A percentile compares a stretch with the other conserved stretches of the same genome.
phyloP scores from a whole-genome alignment of 2,797 vertebrate species.

The Enoplosus armatus region DNA sequence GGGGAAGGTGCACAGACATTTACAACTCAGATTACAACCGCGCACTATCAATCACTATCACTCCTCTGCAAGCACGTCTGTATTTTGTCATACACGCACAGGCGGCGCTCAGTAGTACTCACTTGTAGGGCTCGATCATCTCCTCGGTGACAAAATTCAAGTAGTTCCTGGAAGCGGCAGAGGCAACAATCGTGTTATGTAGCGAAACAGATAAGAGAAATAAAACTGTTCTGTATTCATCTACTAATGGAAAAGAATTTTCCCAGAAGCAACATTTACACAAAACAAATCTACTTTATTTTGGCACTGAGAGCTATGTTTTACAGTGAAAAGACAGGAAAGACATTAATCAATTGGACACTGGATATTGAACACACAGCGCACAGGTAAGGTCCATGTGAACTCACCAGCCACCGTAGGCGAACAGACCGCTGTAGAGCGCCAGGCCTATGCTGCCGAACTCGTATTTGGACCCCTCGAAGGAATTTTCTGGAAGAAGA shows the following conservation, averaged over 20 bases:
- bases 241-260: background rate
- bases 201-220: background rate
- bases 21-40: background rate
- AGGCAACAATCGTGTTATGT: slow-evolving; percentile 1
- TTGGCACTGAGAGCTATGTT: background rate
- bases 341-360: too few relatives aligned
- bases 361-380: background rate
- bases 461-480: slow-evolving; percentile 87
- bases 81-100: background rate
- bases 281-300: background rate
- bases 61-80: background rate
- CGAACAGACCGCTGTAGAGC: slow-evolving; percentile 96
- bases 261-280: background rate
- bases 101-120: slow-evolving; percentile 46
- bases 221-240: background rate
- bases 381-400: accelerated
- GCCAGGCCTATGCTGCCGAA: slow-evolving; percentile 95
- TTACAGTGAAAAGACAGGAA: background rate
- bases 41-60: accelerated
- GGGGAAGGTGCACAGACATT: slow-evolving; percentile 12
- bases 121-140: slow-evolving; percentile 99
- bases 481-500: slow-evolving; percentile 89
- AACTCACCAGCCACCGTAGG: slow-evolving; percentile 96
- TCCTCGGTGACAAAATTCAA: slow-evolving; percentile 99
- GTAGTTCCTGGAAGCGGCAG: slow-evolving; percentile 91